Evolutionary conservation across 2,113 vertebrate genomes (phyloP), one percentile per base, ranked within the genome.

Genomic region (Micromys minutus): DNA sequence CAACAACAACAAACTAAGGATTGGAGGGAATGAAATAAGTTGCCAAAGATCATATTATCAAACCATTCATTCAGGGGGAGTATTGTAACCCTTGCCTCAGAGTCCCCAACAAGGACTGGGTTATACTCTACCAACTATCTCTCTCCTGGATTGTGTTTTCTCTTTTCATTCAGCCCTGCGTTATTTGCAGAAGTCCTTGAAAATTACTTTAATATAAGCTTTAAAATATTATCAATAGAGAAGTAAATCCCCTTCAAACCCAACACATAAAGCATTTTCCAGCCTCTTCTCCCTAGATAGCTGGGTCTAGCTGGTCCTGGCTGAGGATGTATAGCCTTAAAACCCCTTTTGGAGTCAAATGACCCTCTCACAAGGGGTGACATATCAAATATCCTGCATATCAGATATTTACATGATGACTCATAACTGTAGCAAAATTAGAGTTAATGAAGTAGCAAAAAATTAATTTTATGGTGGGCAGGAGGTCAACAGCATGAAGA

Each of bases 31-130:
- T 71, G 42, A 65, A 55, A 22, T 39, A 65, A 29, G 7, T 79
- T 63, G 9, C 4, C 1, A 47, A 81, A 67, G 26, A 7, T 42
- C 21, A n/a, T 31, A 7, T 42, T 15, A 8, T 31, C 50, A 10
- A 42, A 61, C 12, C 24, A 77, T 42, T 24, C 0, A 24, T 42
- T 13, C 59, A 29, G 39, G 4, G 83, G 5, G 7, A 15, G 59
- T 52, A 29, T 36, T 4, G 31, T 50, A 4, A 52, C 11, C 47
- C 52, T 26, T 29, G 42, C 7, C 0, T 16, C 9, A 34, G 29
- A 29, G 1, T 84, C 19, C 5, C 0, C 0, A 77, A 31, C 15
- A 11, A 34, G 57, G 15, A 4, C 50, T 57, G 8, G 8, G 34
- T 42, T 29, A 12, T 36, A 3, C 1, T 29, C 34, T 55, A 9